Evolutionary conservation across 2,888 invertebrate species (phyloP), one percentile per base, ranked within the genome.

Genomic region (Cataglyphis altisquamis): DNA sequence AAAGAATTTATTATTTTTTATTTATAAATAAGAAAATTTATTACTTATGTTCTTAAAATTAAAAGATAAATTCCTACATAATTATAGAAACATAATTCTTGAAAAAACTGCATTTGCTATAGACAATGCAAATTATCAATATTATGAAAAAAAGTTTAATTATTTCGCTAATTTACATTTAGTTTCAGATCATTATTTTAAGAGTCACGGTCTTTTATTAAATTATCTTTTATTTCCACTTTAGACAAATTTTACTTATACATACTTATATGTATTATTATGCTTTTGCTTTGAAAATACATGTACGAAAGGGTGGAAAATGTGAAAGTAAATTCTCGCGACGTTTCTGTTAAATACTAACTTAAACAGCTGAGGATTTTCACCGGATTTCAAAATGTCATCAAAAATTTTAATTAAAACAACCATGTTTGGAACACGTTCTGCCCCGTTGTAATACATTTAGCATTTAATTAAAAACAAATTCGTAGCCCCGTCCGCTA

Each of bases 371-470:
- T 15, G 1, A 3, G 3, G 36, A 36, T 18, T 67, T 52, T n/a
- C 41, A 6, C 0, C 12, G 32, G 18, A 60, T 78, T 80, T 32
- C 2, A 70, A 60, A 72, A 41, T 15, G 12, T 68, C 18, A 45
- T 45, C 5, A 32, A 80, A 68, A 80, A 12, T 80, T 80, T 80
- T 72, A 72, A 80, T 72, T 72, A 62, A 57, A 72, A 21, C 60
- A 72, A n/a, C 36, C 12, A 8, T 29, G 8, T 68, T 6, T n/a
- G 32, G 3, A 60, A 36, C 45, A 36, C 18, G 18, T 32, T 3
- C 41, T 36, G 36, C 2, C 5, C 6, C 32, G 21, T 4, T 32
- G 45, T 4, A n/a, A 32, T 21, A 52, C 18, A 21, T 45, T 41
- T 41, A 55, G 10, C 32, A 68, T 70, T 78, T 72, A 60, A 72